Conservation (phyloP, 2,113 vertebrate species). For the Gallinago media region DNA sequence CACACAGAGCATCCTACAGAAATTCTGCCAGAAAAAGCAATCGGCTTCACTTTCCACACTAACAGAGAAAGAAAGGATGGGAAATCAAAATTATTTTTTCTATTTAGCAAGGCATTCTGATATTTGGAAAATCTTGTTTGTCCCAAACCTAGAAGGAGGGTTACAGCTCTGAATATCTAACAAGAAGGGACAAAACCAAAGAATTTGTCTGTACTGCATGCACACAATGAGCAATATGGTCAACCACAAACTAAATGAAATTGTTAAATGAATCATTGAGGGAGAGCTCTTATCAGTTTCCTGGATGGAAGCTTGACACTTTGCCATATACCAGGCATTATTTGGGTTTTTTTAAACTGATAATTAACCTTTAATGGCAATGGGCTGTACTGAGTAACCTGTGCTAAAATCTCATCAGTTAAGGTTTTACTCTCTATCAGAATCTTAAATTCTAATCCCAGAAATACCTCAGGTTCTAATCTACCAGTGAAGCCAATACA, state of each 20-base stretch:
- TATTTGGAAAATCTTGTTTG: neutral
- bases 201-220: neutral
- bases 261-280: neutral
- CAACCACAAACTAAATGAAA: neutral
- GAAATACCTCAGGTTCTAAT: neutral
- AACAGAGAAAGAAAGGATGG: neutral
- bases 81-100: neutral
- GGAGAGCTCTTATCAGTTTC: neutral
- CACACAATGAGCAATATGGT: neutral
- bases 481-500: neutral
- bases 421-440: neutral
- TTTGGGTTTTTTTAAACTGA: neutral
- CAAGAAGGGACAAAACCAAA: neutral
- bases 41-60: neutral
- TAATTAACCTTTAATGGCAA: neutral
- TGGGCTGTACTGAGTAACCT: neutral
- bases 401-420: neutral
- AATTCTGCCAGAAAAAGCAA: slow-evolving; percentile 16
- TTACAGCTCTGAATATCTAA: neutral
- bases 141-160: neutral
- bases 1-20: neutral
- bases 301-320: neutral
- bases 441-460: neutral
- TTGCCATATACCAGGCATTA: neutral
- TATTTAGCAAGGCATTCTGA: neutral